Evolutionary conservation across 1,140 invertebrate genomes (phyloP), one percentile per base, ranked within the genome.

Genomic region (Helicoverpa armigera): DNA sequence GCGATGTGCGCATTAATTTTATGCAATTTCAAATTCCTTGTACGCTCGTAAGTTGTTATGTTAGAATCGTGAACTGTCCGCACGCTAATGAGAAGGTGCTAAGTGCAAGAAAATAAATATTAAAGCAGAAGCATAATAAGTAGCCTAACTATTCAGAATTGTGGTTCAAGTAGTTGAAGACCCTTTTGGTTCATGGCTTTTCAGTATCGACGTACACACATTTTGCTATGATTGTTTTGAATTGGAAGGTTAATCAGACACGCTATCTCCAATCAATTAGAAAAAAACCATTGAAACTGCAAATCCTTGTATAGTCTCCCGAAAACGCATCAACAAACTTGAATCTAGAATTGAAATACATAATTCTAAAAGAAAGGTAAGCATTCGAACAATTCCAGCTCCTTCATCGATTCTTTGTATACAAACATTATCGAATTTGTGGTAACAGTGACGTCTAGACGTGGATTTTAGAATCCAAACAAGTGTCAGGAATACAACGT

Each of bases 401-500:
- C 13, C n/a, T n/a, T 51, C 51, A 69, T 51, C 63, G 43, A 69
- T 23, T 43, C 65, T 23, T 54, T 65, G 29, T 65, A 5, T 70
- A 53, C 9, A 18, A 70, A 70, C 23, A 31, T 53, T 14, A 69
- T 29, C 48, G 50, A 54, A 72, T 29, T 72, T 29, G 50, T n/a
- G 13, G 69, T 53, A 2, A 23, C 13, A 5, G 13, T 72, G 69
- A 53, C 43, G 69, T 72, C 69, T 72, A 75, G 73, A 75, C 58
- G 56, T 48, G 73, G 35, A 73, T 73, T 73, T 54, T 73, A 54
- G 70, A 61, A 75, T 50, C 58, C 69, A 31, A 72, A 58, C 58
- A 50, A 75, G 73, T 73, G 70, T 35, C 35, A 31, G 29, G 48
- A 72, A 10, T 23, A 60, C 3, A 14, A 31, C 23, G 48, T 72